Conservation (phyloP, 2,797 vertebrate species). For the Tachyglossus aculeatus region DNA sequence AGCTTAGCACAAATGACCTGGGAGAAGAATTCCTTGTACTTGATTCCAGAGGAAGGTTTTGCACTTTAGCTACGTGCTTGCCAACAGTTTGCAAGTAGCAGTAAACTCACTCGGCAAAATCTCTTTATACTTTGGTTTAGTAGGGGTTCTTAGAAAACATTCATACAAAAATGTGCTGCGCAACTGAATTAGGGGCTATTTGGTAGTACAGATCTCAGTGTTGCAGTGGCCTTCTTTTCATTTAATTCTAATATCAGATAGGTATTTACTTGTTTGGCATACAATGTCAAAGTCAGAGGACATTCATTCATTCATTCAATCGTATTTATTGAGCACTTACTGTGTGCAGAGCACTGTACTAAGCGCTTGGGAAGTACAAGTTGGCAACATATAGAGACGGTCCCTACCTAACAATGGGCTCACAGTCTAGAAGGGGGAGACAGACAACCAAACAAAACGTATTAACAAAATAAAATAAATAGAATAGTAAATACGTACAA, state of each 20-base stretch:
- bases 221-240: background rate
- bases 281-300: too few relatives aligned
- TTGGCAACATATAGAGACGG: too few relatives aligned
- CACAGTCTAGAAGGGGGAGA: too few relatives aligned
- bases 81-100: background rate
- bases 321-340: too few relatives aligned
- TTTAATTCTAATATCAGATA: slow-evolving; percentile 19
- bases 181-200: slow-evolving; percentile 3
- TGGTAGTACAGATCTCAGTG: slow-evolving; percentile 12
- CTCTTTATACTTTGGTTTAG: background rate
- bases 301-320: too few relatives aligned
- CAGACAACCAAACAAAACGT: too few relatives aligned
- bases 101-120: background rate
- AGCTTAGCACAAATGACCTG: background rate
- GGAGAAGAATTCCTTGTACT: background rate
- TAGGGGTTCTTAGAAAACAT: slow-evolving; percentile 10
- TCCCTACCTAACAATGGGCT: too few relatives aligned
- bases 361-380: too few relatives aligned
- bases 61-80: background rate
- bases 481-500: too few relatives aligned
- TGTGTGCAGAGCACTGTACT: too few relatives aligned
- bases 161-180: background rate
- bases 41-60: background rate
- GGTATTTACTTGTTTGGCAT: too few relatives aligned
- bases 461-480: too few relatives aligned